Evolutionary conservation across 1,140 invertebrate species (phyloP), one percentile per base, ranked within the genome.

Genomic region (Tetramorium parvispinum): DNA sequence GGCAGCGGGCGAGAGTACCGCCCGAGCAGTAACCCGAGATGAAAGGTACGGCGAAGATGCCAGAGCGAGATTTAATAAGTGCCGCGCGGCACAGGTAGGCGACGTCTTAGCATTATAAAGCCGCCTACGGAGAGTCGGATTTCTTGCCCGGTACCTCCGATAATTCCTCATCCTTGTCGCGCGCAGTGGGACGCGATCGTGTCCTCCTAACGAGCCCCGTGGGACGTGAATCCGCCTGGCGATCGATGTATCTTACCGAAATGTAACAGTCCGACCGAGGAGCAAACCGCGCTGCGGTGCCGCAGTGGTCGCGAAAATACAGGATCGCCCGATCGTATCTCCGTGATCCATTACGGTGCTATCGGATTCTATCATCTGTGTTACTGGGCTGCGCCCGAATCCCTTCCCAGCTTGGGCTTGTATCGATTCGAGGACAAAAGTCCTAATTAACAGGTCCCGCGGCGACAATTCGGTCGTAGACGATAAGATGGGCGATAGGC

Each of bases 11-110:
- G 46, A 59, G 57, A 77, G 59, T 59, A 46, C 87, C 43, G 66
- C 40, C 37, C 46, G 65, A 82, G 73, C 68, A 78, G 91, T 91
- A 93, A 93, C 89, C 79, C 70, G 85, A 90, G 89, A 78, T 88
- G 78, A 85, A 59, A 85, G 68, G 76, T 40, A 61, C 5, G 81
- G 61, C 81, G 86, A 91, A 90, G 90, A 92, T 91, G 88, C 81
- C 87, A 85, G 92, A 91, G 89, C 87, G 65, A 93, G 92, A 93
- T 93, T 93, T 92, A 93, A 93, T 92, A 93, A 93, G 89, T 88
- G 88, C 87, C 75, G 85, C 61, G 86, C 65, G 86, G 71, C 61
- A 85, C 85, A 89, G 79, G 89, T 86, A 91, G 88, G 90, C 87
- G 88, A 91, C 87, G 89, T 91, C 90, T 91, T 91, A 91, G 88